Evolutionary conservation across 2,888 invertebrate genomes (phyloP).

Genomic region (Orthosia gracilis): DNA sequence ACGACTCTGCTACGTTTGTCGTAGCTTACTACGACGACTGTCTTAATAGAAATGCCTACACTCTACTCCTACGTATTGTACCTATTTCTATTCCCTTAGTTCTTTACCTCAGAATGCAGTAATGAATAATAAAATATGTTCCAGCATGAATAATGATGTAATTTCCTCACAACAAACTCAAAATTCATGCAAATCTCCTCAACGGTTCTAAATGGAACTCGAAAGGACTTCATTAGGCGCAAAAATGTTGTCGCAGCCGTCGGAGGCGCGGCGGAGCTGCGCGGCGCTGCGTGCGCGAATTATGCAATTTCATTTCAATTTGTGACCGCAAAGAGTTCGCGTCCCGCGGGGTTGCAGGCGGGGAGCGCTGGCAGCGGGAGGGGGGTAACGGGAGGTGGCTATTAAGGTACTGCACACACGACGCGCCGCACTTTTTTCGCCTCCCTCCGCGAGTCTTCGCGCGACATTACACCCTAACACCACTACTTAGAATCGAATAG

Average conservation of each 20-base stretch:
- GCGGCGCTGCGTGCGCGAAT: constrained; percentile 76
- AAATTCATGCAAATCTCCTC: constrained; percentile 46
- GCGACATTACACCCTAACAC: constrained; percentile 79
- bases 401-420: constrained; percentile 85
- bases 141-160: constrained; percentile 29
- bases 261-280: constrained; percentile 62
- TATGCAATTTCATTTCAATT: constrained; percentile 90
- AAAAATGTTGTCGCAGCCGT: constrained; percentile 74
- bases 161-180: constrained; percentile 38
- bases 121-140: constrained; percentile 2
- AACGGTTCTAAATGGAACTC: constrained; percentile 38
- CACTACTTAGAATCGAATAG: constrained; percentile 74
- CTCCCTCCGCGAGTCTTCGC: constrained; percentile 74
- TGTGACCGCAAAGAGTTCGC: constrained; percentile 79
- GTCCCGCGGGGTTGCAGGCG: constrained; percentile 25
- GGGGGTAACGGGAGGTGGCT: constrained; percentile 68
- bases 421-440: constrained; percentile 82
- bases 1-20: no score
- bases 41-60: neutral
- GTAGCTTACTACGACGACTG: no score
- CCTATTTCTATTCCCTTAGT: neutral
- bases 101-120: neutral
- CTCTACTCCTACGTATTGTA: neutral
- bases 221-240: constrained; percentile 83
- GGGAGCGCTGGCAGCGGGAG: constrained; percentile 32